Evolutionary conservation across 2,113 vertebrate species (phyloP), one percentile per base, ranked within the genome.

Genomic region (Galeopterus variegatus): DNA sequence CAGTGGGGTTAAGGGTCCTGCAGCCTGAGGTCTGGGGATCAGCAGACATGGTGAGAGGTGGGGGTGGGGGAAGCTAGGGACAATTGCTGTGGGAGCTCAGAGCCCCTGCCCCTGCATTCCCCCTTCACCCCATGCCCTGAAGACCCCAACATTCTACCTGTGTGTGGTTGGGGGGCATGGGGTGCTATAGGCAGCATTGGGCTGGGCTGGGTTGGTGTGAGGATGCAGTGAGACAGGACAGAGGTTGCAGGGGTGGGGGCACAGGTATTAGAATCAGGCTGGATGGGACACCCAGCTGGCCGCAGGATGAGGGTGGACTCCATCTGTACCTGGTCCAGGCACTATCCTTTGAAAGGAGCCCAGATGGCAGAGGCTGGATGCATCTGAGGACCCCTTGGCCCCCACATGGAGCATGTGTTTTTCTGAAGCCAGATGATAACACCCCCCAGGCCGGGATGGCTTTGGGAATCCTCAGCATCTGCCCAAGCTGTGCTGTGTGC

Each of bases 391-490:
- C 56, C 3, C 21, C 26, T 36, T 0, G 28, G n/a, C 8, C 33
- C 26, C 24, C 60, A 41, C 24, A 1, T 1, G 69, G 41, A 92
- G 24, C 58, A 3, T 0, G 1, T 3, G 3, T 33, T 45, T 41
- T 45, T 75, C 45, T 41, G 75, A 65, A 73, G 64, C 48, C 21
- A 3, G 48, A 7, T 12, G 24, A 21, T 14, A 21, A 15, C 0
- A 0, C 10, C 31, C 54, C 8, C 8, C 19, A 7, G 19, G 50
- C 1, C 2, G 12, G 54, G 26, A 24, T 13, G 48, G 36, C 72
- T 56, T 33, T 3, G 0, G 1, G 54, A 8, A 1, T 24, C 8
- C 18, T 36, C 15, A 0, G 60, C n/a, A 0, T 2, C 6, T 31
- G 3, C 60, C 76, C 19, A 50, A 67, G 67, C 69, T 4, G 26